phyloP scores from a whole-genome alignment of 2,797 vertebrate species.

The Balearica regulorum region DNA sequence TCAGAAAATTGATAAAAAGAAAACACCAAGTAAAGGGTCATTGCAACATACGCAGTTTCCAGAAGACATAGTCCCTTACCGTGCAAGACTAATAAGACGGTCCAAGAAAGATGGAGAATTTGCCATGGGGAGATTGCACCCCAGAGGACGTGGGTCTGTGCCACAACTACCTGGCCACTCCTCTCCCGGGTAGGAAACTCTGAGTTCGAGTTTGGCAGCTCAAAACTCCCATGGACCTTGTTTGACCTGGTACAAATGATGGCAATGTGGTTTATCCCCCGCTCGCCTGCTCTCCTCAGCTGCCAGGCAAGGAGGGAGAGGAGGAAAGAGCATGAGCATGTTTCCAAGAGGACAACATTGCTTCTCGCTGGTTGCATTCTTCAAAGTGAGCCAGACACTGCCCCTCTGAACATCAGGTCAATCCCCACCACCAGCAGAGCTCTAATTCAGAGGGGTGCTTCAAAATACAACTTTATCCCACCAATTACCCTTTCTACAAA shows the following conservation, averaged over 20 bases:
- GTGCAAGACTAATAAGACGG: not conserved
- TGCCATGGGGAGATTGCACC: not conserved
- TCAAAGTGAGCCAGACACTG: not conserved
- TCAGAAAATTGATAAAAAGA: not conserved
- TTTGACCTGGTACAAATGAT: not conserved
- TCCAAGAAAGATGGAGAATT: not conserved
- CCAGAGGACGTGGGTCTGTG: not conserved
- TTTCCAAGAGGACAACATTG: not conserved
- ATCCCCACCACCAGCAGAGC: not conserved
- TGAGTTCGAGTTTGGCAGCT: not conserved
- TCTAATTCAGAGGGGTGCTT: not conserved
- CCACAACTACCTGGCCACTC: not conserved
- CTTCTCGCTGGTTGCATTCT: not conserved
- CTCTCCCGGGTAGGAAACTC: not conserved
- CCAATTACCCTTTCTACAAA: not conserved
- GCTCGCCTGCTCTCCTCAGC: not conserved
- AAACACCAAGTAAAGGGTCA: not conserved
- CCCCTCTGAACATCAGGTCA: accelerated
- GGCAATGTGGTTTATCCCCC: not conserved
- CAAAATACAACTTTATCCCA: not conserved
- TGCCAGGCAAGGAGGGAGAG: not conserved
- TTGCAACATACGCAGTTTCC: not conserved
- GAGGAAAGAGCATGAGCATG: not conserved
- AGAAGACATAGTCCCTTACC: not conserved
- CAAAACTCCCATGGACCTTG: not conserved